Conservation (phyloP, 1,140 invertebrate species). For the Pogonus chalceus region DNA sequence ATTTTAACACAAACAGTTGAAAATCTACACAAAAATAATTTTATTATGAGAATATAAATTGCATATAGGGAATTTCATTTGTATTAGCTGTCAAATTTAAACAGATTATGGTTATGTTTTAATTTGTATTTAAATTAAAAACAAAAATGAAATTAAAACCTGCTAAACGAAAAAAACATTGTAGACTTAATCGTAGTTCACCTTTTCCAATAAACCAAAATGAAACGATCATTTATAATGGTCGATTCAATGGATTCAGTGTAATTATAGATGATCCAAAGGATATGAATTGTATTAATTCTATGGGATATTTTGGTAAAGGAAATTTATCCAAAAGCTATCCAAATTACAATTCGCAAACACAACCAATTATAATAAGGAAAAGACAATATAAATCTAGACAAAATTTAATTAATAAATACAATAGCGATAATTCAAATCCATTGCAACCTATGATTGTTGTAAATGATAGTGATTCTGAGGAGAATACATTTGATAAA, state of each 20-base stretch:
- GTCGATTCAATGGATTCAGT: slow-evolving; percentile 50
- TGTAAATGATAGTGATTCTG: slow-evolving; percentile 54
- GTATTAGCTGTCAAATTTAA: too few relatives aligned
- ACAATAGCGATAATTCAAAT: slow-evolving; percentile 15
- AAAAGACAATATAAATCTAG: slow-evolving; percentile 28
- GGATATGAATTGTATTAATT: slow-evolving; percentile 50
- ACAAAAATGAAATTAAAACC: slow-evolving; percentile 37
- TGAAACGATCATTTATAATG: slow-evolving; percentile 42
- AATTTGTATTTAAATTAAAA: not conserved
- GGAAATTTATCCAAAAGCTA: slow-evolving; percentile 35
- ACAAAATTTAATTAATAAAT: slow-evolving; percentile 22
- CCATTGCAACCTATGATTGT: slow-evolving; percentile 41
- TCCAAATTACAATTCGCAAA: slow-evolving; percentile 19
- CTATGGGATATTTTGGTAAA: slow-evolving; percentile 67
- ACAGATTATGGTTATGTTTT: not conserved
- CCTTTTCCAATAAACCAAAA: slow-evolving; percentile 42
- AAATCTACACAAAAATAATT: too few relatives aligned
- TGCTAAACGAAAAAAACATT: slow-evolving; percentile 36
- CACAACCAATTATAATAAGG: slow-evolving; percentile 21
- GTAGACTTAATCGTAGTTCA: slow-evolving; percentile 26
- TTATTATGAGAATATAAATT: too few relatives aligned
- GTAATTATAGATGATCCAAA: slow-evolving; percentile 49
- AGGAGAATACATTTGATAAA: slow-evolving; percentile 54
- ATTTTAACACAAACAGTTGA: too few relatives aligned
- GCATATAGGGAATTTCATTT: too few relatives aligned